Conservation (phyloP, 2,113 vertebrate genomes). For the Lepisosteus osseus region DNA sequence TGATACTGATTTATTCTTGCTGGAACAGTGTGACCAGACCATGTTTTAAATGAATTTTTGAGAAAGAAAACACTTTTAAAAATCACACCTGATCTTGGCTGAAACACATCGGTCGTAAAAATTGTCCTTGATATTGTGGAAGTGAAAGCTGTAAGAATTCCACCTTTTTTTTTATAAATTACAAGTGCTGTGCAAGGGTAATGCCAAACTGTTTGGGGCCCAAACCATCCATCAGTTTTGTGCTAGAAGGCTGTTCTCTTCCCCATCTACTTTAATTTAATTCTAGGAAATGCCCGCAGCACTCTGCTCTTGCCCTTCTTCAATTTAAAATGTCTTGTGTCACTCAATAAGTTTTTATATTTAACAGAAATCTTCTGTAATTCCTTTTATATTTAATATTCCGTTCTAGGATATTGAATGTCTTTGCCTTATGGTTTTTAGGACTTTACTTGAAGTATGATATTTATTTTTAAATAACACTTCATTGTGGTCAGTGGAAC, state of each 20-base stretch:
- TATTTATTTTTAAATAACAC: slow-evolving; percentile 12
- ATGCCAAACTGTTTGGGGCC: slow-evolving; percentile 52
- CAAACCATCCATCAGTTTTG: slow-evolving; percentile 49
- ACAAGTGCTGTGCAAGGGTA: slow-evolving; percentile 49
- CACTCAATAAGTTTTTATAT: slow-evolving; percentile 29
- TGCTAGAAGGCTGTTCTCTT: slow-evolving; percentile 36
- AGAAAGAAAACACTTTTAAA: slow-evolving; percentile 15
- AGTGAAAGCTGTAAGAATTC: slow-evolving; percentile 21
- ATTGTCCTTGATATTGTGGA: slow-evolving; percentile 33
- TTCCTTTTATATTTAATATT: slow-evolving; percentile 3
- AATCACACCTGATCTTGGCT: slow-evolving; percentile 18
- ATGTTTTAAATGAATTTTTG: no score
- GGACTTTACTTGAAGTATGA: slow-evolving; percentile 26
- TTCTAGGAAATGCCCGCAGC: slow-evolving; percentile 41
- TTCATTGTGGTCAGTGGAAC: no score
- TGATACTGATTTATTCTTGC: no score
- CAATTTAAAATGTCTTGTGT: slow-evolving; percentile 28
- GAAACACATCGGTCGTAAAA: slow-evolving; percentile 29
- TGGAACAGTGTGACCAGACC: no score
- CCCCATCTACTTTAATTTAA: slow-evolving; percentile 44
- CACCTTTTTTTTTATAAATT: slow-evolving; percentile 32
- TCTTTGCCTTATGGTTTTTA: slow-evolving; percentile 31
- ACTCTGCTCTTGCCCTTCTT: slow-evolving; percentile 57
- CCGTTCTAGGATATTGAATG: slow-evolving; percentile 27
- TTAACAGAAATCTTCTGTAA: slow-evolving; percentile 16